phyloP scores from a whole-genome alignment of 2,797 vertebrate genomes.

The Chaenodraco wilsoni region DNA sequence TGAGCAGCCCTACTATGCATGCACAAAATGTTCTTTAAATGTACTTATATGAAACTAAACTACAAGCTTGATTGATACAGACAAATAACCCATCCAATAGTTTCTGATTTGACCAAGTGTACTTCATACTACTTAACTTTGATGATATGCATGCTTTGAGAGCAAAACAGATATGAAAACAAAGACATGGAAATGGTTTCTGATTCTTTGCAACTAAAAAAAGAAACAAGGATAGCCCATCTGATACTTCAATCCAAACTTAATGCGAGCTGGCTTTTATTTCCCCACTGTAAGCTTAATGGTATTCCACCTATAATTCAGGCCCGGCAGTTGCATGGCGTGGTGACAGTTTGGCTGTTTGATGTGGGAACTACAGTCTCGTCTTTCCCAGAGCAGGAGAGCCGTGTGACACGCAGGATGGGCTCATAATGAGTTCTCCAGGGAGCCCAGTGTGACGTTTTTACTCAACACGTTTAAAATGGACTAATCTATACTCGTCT shows the following conservation, averaged over 20 bases:
- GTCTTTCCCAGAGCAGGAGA: slow-evolving; percentile 57
- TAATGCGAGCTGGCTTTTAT: slow-evolving; percentile 35
- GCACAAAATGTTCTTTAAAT: no score
- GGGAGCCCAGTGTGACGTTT: slow-evolving; percentile 55
- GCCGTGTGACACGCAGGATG: slow-evolving; percentile 67
- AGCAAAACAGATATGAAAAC: background rate
- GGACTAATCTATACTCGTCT: slow-evolving; percentile 57
- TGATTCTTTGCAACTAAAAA: background rate
- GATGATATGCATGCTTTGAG: background rate
- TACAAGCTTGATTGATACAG: no score
- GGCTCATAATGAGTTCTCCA: slow-evolving; percentile 80
- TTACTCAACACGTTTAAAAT: slow-evolving; percentile 56
- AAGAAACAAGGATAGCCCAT: slow-evolving; percentile 10
- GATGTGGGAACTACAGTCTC: slow-evolving; percentile 72
- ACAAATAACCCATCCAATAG: no score
- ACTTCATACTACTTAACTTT: no score
- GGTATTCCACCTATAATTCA: slow-evolving; percentile 52
- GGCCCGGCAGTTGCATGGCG: slow-evolving; percentile 36
- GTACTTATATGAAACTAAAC: no score
- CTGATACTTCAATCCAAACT: slow-evolving; percentile 19
- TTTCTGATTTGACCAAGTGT: no score
- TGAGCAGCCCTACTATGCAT: no score
- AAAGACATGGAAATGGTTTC: slow-evolving; percentile 8
- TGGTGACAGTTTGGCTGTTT: slow-evolving; percentile 69
- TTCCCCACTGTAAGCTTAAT: slow-evolving; percentile 52